These are phyloP conservation scores for Ophion costatus DNA, from an alignment of 2,888 invertebrate species.

Conservation along the genomic window DNA sequence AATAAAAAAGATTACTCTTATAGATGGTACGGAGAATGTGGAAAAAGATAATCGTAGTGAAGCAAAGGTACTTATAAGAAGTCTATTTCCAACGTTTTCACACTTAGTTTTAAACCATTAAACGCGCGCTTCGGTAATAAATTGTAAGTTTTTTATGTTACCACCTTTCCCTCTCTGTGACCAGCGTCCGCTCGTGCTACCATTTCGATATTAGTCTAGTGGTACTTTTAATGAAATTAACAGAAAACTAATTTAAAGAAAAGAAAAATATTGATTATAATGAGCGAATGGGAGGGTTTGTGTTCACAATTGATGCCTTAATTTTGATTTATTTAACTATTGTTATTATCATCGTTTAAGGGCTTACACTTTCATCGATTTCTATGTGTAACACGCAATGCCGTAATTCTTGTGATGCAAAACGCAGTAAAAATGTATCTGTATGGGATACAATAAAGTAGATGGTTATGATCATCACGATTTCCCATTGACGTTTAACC, in stretches of 20 bases:
- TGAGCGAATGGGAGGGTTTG: slow-evolving; percentile 74
- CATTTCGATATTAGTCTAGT: slow-evolving; percentile 42
- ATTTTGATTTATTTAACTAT: slow-evolving; percentile 1
- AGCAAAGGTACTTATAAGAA: slow-evolving; percentile 5
- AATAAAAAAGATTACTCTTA: slow-evolving; percentile 34
- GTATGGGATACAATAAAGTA: slow-evolving; percentile 67
- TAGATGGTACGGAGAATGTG: slow-evolving; percentile 37
- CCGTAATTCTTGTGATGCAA: slow-evolving; percentile 66
- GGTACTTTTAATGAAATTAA: slow-evolving; percentile 51
- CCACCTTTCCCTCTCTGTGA: slow-evolving; percentile 43
- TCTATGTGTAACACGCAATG: slow-evolving; percentile 66
- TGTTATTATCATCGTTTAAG: slow-evolving; percentile 56
- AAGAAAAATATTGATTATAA: slow-evolving; percentile 45
- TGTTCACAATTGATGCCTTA: slow-evolving; percentile 71
- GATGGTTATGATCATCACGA: slow-evolving; percentile 57
- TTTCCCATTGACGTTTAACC: neutral
- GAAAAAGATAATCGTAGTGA: slow-evolving; percentile 30
- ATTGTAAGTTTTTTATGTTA: neutral
- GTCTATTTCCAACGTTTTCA: slow-evolving; percentile 20
- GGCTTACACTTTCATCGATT: slow-evolving; percentile 69
- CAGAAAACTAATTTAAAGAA: slow-evolving; percentile 37
- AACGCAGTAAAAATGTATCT: slow-evolving; percentile 65
- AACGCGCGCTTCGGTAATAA: neutral
- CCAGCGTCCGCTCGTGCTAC: slow-evolving; percentile 52
- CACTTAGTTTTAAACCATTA: slow-evolving; percentile 11